phyloP scores from a whole-genome alignment of 2,797 vertebrate species.

The Garrulus glandarius region DNA sequence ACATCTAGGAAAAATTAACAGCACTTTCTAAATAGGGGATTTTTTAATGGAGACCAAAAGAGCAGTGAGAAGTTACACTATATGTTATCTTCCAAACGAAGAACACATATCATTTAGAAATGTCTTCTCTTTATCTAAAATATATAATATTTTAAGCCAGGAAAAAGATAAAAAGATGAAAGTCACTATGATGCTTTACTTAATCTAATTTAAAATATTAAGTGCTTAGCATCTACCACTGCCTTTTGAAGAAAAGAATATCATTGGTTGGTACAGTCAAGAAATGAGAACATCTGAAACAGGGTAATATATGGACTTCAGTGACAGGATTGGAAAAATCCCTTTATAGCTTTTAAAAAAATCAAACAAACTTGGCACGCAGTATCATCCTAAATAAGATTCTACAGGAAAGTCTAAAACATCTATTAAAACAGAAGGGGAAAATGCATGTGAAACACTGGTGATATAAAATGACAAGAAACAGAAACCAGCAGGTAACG shows the following conservation, averaged over 20 bases:
- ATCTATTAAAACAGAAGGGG: not conserved
- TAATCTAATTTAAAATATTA: not conserved
- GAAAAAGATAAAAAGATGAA: not conserved
- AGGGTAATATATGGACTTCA: not conserved
- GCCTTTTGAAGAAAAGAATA: not conserved
- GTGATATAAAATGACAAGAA: not conserved
- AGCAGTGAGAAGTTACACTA: not conserved
- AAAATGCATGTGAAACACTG: not conserved
- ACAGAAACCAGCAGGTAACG: slow-evolving; percentile 34
- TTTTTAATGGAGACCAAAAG: not conserved
- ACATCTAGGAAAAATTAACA: not conserved
- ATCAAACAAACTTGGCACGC: not conserved
- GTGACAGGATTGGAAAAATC: not conserved
- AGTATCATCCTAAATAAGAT: not conserved
- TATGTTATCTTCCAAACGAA: not conserved
- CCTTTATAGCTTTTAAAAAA: not conserved
- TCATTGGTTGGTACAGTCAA: not conserved
- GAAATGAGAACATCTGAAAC: not conserved
- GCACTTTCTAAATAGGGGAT: not conserved
- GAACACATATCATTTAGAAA: not conserved
- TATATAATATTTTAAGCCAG: not conserved
- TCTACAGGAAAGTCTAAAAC: not conserved
- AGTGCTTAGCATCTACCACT: not conserved
- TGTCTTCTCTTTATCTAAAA: not conserved
- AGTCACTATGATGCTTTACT: not conserved